These are phyloP conservation scores for Trachelus stipa DNA, from an alignment of 2,888 invertebrate species.

Conservation along the genomic window DNA sequence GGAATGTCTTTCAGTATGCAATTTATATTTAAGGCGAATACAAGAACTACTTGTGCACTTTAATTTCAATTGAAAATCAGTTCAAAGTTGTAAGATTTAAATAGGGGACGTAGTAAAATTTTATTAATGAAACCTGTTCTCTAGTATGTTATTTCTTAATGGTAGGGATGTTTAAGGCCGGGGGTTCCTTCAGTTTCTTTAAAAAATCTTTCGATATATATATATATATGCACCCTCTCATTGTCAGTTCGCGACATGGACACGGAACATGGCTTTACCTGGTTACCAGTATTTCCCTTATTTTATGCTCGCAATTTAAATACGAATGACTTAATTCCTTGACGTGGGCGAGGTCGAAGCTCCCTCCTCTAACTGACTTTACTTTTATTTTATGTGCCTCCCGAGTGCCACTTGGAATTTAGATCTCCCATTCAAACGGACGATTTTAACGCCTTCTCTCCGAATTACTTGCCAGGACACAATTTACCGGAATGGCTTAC, in stretches of 20 bases:
- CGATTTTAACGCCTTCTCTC: background rate
- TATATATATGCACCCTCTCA: background rate
- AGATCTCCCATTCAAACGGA: constrained; percentile 2
- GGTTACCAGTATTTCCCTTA: constrained; percentile 16
- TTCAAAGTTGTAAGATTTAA: no score
- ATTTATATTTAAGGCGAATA: no score
- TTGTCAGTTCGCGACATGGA: constrained; percentile 28
- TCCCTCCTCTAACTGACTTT: background rate
- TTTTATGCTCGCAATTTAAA: constrained; percentile 19
- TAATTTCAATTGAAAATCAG: no score
- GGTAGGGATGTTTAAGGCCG: no score
- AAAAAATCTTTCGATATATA: no score
- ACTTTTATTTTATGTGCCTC: background rate
- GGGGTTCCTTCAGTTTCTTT: no score
- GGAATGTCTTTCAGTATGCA: no score
- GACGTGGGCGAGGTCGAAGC: background rate
- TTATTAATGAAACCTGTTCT: no score
- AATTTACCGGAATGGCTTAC: background rate
- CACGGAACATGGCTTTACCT: constrained; percentile 32
- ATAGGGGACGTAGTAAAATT: no score
- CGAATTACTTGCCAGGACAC: background rate
- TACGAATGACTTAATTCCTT: constrained; percentile 8
- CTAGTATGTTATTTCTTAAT: no score
- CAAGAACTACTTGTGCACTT: no score
- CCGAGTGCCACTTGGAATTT: constrained; percentile 1